Evolutionary conservation across 2,113 vertebrate genomes (phyloP), one percentile per base, ranked within the genome.

Genomic region (Corydoras maculifer): DNA sequence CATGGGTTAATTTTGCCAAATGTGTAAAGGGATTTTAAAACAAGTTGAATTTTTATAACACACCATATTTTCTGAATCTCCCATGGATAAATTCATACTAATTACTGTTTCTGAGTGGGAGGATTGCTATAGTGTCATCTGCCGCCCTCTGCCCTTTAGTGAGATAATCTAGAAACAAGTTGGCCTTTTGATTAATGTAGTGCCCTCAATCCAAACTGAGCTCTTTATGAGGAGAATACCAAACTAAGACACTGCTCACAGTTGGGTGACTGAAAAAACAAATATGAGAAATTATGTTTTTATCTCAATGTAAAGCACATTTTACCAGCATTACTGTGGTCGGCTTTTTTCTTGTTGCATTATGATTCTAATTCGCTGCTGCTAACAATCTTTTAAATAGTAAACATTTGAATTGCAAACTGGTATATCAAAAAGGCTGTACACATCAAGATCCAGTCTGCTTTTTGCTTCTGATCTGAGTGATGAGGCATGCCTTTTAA

Each of bases 401-500:
- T 62, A 53, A 69, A 71, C 61, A 73, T 55, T 69, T 29, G 15
- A 58, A 67, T 31, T 73, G 29, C 35, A 60, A 71, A 69, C 69
- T 81, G 75, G 63, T 78, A 74, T 75, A 80, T 84, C 77, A 76
- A 80, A 84, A 80, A 78, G 73, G 79, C 82, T 82, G 78, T 72
- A 78, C 72, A 75, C 25, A 73, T 74, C 6, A 69, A 75, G 72
- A 77, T 80, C 71, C 79, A 60, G 70, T 80, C 73, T 78, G 72
- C 70, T 65, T 62, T 53, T 65, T 70, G 54, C 54, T n/a, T 7
- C n/a, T n/a, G 6, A 18, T 77, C 76, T 78, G 58, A 62, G 76
- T 80, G 76, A 69, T 48, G 57, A 77, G 64, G 81, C 80, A 85
- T 82, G 62, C 75, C 80, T 82, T 82, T 78, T 73, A 77, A 81